A percentile compares a stretch with the other conserved stretches of the same genome.
phyloP scores from a whole-genome alignment of 37 sponge, comb jelly and placozoan species.

The Dysidea cf. avara region DNA sequence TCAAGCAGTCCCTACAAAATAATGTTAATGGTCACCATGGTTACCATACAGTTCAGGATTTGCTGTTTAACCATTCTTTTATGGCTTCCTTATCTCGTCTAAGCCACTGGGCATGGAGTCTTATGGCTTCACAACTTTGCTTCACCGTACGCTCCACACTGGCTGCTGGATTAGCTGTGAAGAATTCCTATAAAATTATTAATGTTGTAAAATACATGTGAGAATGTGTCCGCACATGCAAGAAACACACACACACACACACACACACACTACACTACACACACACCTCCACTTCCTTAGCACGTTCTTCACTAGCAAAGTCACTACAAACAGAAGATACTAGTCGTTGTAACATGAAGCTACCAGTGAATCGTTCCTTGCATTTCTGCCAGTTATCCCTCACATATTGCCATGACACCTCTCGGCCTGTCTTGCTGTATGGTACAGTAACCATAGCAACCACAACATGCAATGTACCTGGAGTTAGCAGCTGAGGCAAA shows the following conservation, averaged over 20 bases:
- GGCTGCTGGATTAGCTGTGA: slow-evolving; percentile 69
- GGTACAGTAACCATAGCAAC: not conserved
- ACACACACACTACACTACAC: not conserved
- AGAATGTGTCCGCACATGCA: not conserved
- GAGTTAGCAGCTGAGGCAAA: slow-evolving; percentile 21
- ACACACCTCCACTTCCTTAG: slow-evolving; percentile 29
- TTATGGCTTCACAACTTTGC: slow-evolving; percentile 82
- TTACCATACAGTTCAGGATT: too few species aligned
- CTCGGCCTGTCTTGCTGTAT: slow-evolving; percentile 45
- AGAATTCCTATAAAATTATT: slow-evolving; percentile 85
- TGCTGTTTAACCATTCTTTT: slow-evolving; percentile 30
- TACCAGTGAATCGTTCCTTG: slow-evolving; percentile 63
- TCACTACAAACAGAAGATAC: too few species aligned
- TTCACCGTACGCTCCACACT: slow-evolving; percentile 72
- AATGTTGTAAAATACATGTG: not conserved
- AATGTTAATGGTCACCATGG: too few species aligned
- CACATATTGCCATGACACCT: slow-evolving; percentile 36
- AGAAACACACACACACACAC: not conserved
- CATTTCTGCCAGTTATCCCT: slow-evolving; percentile 67
- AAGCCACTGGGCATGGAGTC: slow-evolving; percentile 80
- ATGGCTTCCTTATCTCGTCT: slow-evolving; percentile 63
- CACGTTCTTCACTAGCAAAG: slow-evolving; percentile 18
- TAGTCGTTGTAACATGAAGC: slow-evolving; percentile 62
- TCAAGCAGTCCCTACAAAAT: too few species aligned
- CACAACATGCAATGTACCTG: slow-evolving; percentile 14